phyloP scores from a whole-genome alignment of 2,797 vertebrate species.

The Lepidocolaptes lacrymiger region DNA sequence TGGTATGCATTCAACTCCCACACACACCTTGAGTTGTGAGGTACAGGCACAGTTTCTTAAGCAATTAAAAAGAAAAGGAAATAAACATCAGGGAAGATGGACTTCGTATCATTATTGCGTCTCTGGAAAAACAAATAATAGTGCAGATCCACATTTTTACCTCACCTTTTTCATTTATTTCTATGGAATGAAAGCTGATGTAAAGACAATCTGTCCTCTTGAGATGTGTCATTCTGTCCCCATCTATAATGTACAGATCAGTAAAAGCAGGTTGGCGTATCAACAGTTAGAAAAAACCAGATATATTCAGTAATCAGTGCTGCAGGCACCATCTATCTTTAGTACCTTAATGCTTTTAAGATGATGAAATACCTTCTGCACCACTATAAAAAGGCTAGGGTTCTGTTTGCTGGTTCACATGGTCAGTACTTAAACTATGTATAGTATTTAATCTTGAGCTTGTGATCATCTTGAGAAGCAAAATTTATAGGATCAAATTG shows the following conservation, averaged over 20 bases:
- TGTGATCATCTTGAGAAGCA: background rate
- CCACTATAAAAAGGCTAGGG: background rate
- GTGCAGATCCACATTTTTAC: background rate
- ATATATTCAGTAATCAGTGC: background rate
- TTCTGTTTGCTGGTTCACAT: slow-evolving; percentile 4
- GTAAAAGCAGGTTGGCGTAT: background rate
- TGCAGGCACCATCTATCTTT: background rate
- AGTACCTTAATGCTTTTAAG: background rate
- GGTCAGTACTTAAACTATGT: background rate
- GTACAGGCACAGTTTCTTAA: background rate
- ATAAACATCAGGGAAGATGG: background rate
- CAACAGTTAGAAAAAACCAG: background rate
- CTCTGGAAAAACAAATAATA: background rate
- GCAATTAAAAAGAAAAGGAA: background rate
- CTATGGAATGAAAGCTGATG: background rate
- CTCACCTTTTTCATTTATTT: background rate
- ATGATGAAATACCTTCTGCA: background rate
- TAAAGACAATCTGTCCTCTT: background rate
- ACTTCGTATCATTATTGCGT: background rate
- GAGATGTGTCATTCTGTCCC: background rate
- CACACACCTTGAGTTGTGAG: background rate
- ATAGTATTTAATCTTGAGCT: background rate
- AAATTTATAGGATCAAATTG: background rate
- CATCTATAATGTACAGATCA: background rate
- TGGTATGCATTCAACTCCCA: background rate